A percentile compares a stretch with the other conserved stretches of the same genome.
Evolutionary conservation across 1,140 invertebrate genomes (phyloP).

Genomic region (Holotrichia oblita): DNA sequence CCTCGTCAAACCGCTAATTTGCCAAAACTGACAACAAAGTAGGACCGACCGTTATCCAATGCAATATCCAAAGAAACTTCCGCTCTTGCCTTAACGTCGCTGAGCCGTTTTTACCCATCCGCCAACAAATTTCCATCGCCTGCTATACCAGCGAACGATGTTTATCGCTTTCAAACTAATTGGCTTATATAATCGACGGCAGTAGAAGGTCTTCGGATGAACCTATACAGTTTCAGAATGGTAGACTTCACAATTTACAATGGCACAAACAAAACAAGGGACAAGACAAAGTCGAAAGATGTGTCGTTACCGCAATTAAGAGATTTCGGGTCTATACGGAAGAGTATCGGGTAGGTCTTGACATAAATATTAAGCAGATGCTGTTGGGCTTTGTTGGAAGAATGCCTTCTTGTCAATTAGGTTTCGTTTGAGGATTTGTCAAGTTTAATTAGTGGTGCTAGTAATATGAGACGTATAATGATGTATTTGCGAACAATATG

Average conservation of each 20-base stretch:
- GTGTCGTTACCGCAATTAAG: conserved; percentile 30
- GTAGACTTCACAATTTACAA: conserved; percentile 1
- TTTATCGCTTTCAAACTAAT: conserved; percentile 30
- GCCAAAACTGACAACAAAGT: conserved; percentile 36
- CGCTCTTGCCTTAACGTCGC: not conserved
- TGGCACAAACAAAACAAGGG: conserved; percentile 23
- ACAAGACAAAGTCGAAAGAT: conserved; percentile 9
- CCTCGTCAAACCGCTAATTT: conserved; percentile 33
- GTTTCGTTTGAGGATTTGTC: too few relatives aligned
- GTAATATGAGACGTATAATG: too few relatives aligned
- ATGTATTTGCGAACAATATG: too few relatives aligned
- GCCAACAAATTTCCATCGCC: not conserved
- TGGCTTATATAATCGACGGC: conserved; percentile 28
- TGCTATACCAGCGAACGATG: not conserved
- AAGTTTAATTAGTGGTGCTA: too few relatives aligned
- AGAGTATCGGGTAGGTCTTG: not conserved
- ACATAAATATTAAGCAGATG: not conserved
- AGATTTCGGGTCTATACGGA: not conserved
- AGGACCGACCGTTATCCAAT: not conserved
- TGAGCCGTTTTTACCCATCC: conserved; percentile 9
- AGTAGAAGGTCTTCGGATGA: conserved; percentile 1
- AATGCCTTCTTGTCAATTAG: too few relatives aligned
- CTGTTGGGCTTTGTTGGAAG: not conserved
- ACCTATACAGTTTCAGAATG: not conserved
- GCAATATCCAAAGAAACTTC: conserved; percentile 18